A percentile compares a stretch with the other conserved stretches of the same genome.
phyloP scores from a whole-genome alignment of 1,140 invertebrate genomes.

The Heterodera schachtii region DNA sequence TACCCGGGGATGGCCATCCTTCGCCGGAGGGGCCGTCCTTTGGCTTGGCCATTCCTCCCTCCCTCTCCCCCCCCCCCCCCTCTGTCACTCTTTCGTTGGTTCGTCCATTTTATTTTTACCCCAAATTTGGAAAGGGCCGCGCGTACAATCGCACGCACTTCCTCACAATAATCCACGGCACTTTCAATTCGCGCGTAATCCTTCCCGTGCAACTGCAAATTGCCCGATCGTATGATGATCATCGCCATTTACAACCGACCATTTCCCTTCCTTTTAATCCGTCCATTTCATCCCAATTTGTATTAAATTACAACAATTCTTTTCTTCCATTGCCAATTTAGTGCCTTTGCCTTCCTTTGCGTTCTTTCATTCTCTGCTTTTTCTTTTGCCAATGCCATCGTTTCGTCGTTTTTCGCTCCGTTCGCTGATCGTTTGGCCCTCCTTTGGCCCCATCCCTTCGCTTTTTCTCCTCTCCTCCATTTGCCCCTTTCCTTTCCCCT shows the following conservation, averaged over 20 bases:
- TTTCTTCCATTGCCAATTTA: neutral
- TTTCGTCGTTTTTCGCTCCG: neutral
- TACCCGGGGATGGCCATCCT: neutral
- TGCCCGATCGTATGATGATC: neutral
- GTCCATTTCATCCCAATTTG: neutral
- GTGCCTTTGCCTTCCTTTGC: neutral
- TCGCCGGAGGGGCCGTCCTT: neutral
- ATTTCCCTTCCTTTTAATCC: neutral
- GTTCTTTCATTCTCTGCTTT: neutral
- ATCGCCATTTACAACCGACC: neutral
- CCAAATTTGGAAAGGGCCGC: too few relatives aligned
- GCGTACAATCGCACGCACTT: too few relatives aligned
- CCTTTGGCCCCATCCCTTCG: constrained; percentile 1
- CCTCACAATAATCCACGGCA: too few relatives aligned
- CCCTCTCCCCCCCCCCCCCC: too few relatives aligned
- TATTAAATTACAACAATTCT: neutral
- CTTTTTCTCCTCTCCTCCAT: neutral
- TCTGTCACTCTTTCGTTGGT: too few relatives aligned
- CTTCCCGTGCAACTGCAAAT: neutral
- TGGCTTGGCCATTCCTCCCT: too few relatives aligned
- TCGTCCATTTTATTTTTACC: too few relatives aligned
- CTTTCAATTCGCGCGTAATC: neutral
- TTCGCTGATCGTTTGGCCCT: neutral
- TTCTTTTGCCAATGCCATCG: neutral
- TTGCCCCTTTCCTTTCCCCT: neutral